Base-by-base conservation (phyloP, 2,797 vertebrate species). In the Xyrichtys novacula region DNA sequence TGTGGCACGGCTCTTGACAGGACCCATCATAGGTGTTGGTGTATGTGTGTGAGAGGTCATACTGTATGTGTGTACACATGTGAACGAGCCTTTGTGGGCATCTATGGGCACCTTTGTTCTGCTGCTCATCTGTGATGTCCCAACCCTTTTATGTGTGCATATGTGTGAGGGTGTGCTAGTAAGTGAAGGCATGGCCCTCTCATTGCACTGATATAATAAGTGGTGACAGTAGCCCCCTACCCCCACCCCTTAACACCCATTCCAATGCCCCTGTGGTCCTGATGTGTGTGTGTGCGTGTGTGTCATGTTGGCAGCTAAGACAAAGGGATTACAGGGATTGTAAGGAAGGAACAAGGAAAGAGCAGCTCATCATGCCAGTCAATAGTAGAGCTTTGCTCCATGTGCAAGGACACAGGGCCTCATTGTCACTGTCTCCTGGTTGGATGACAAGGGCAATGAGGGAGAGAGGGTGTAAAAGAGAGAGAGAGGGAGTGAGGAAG, bases 341-440 rank as follows among this genome's bases (percentile, higher is more conserved):
- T 53, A 56, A 70, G 75, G 72, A 89, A 87, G 84, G 72, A 86
- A 84, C 71, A 78, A 81, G 81, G 73, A 88, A 91, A 92, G 83
- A 90, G 80, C 78, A 88, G 85, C 89, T 91, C 88, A 89, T 88
- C 85, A 86, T 86, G 83, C 80, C 83, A 85, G 89, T 93, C 91
- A 92, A 92, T 91, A 91, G 81, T 3, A 48, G 78, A 82, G 85
- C 81, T 80, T 84, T 85, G 79, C 85, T 78, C 76, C 83, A 81
- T 64, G 79, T 87, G 85, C 83, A 91, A 91, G 89, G 91, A 93
- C 87, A 89, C 65, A 0, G 54, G 82, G 46, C 74, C 86, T 84
- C 73, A 76, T 80, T 84, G 85, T 91, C 86, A 84, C 60, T 31
- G 72, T 89, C 80, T 82, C 88, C 88, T 88, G 81, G 71, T 81